Base-by-base conservation (phyloP, 2,888 invertebrate genomes). In the Disparrhopalites patrizii region DNA sequence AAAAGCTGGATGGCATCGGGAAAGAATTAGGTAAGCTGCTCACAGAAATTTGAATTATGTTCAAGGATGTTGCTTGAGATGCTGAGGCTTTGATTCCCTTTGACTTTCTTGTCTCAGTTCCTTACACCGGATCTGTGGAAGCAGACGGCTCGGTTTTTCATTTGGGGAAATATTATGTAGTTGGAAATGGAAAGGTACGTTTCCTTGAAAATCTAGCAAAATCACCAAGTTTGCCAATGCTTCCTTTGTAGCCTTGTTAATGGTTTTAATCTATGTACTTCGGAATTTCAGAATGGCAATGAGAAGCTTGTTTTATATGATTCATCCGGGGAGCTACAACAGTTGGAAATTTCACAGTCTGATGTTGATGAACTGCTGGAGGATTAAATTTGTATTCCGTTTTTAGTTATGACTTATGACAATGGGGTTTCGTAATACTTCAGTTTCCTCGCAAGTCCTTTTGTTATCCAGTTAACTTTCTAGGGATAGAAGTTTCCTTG, bases 221-320 rank as follows among this genome's bases (percentile, higher is more conserved):
- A n/a, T n/a, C n/a, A n/a, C n/a, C n/a, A 43, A 43, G n/a, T 43
- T 43, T 43, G 5, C n/a, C 20, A 43, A n/a, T 43, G 5, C 20
- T 10, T 43, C n/a, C 8, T n/a, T 43, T 43, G 43, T 4, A 10
- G 43, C 20, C n/a, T 30, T 50, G 23, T 47, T n/a, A n/a, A n/a
- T n/a, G n/a, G n/a, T n/a, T n/a, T n/a, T n/a, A n/a, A n/a, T n/a
- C n/a, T n/a, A n/a, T n/a, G n/a, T n/a, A n/a, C n/a, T n/a, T n/a
- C n/a, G n/a, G n/a, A n/a, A 23, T 52, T 40, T 5, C 43, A 64
- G 64, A 1, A 2, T 5, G n/a, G 5, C 2, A 50, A 64, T 23
- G 64, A 64, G 50, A 55, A 56, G 23, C 50, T 64, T 3, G 64
- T 64, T 13, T 20, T 64, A 2, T 55, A 20, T 25, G 64, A 64